phyloP scores from a whole-genome alignment of 1,140 invertebrate species.

The Zaprionus davidi region DNA sequence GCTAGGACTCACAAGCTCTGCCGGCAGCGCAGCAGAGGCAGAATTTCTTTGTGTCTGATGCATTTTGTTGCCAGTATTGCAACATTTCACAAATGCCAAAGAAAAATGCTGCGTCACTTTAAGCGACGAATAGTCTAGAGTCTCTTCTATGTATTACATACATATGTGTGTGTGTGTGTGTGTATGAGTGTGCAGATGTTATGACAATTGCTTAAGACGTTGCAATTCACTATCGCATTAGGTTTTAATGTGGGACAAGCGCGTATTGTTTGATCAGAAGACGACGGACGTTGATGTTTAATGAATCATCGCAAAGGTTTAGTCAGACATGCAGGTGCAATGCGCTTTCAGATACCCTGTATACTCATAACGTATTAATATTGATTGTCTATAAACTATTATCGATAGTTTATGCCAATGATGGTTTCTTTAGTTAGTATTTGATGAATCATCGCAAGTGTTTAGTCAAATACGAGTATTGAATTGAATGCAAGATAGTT shows the following conservation, averaged over 20 bases:
- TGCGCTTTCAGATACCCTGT: not conserved
- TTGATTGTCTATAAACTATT: not conserved
- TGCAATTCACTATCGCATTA: not conserved
- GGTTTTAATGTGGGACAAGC: not conserved
- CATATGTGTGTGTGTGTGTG: not conserved
- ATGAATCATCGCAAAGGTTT: slow-evolving; percentile 8
- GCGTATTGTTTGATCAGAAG: slow-evolving; percentile 5
- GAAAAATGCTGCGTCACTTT: slow-evolving; percentile 53
- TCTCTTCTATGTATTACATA: not conserved
- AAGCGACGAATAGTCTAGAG: slow-evolving; percentile 5
- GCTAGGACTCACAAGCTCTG: slow-evolving; percentile 41
- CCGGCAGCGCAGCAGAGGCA: too few species aligned
- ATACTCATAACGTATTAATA: not conserved
- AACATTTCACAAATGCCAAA: slow-evolving; percentile 51
- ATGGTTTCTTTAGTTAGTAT: too few species aligned
- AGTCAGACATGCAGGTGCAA: not conserved
- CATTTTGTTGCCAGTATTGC: slow-evolving; percentile 53
- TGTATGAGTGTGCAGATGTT: not conserved
- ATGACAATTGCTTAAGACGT: slow-evolving; percentile 5
- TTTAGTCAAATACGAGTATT: not conserved
- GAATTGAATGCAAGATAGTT: not conserved
- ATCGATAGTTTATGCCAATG: too few species aligned
- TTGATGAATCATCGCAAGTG: not conserved
- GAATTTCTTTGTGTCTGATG: slow-evolving; percentile 18
- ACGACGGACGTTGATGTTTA: not conserved